Conservation (phyloP, 2,888 invertebrate species). For the Cataglyphis altisquamis region DNA sequence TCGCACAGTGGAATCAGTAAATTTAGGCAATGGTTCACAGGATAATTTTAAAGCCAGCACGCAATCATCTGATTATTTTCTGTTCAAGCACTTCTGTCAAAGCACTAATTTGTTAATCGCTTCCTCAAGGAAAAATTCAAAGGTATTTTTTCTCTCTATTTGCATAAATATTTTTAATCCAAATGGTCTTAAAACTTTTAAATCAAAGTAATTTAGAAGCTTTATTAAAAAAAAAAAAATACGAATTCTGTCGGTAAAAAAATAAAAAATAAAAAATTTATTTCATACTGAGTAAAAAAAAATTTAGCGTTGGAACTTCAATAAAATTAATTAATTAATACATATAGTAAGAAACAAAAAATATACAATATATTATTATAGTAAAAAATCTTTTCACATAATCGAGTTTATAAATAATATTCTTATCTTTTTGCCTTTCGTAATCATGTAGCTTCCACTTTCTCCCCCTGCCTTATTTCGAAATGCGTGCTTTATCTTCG, state of each 20-base stretch:
- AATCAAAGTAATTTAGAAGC: not conserved
- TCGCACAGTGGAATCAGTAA: not conserved
- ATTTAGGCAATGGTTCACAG: not conserved
- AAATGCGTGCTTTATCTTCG: not conserved
- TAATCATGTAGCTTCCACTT: not conserved
- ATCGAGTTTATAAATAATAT: constrained; percentile 28
- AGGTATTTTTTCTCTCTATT: not conserved
- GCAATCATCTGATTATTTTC: constrained; percentile 16
- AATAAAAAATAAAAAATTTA: not conserved
- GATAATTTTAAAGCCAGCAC: not conserved
- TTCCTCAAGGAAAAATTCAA: not conserved
- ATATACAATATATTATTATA: not conserved
- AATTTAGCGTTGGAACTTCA: not conserved
- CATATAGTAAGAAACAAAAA: not conserved
- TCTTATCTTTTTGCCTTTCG: not conserved
- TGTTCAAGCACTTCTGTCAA: too few relatives aligned
- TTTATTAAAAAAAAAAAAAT: not conserved
- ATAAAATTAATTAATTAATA: not conserved
- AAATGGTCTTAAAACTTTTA: not conserved
- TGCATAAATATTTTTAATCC: not conserved
- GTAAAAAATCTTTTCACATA: not conserved
- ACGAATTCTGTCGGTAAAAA: not conserved
- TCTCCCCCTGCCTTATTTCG: not conserved
- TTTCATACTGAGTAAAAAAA: not conserved
- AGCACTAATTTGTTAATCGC: constrained; percentile 26